A percentile compares a stretch with the other conserved stretches of the same genome.
Evolutionary conservation across 53 echinoderm and acorn worm species (phyloP).

Genomic region (Luidia sarsii): DNA sequence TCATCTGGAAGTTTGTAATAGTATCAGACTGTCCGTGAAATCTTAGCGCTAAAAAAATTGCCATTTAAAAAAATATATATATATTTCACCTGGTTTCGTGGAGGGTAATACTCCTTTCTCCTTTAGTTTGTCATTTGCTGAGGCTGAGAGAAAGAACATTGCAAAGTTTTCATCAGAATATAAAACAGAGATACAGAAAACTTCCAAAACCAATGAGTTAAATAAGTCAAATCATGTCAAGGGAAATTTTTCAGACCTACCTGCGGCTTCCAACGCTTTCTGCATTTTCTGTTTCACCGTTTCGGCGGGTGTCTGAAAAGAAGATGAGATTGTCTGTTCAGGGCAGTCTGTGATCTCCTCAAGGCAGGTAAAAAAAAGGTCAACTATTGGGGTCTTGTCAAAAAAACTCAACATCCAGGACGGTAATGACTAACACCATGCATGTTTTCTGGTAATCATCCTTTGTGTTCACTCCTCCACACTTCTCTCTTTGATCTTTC

Average conservation of each 20-base stretch:
- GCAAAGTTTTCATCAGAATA: background rate
- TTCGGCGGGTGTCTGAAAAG: conserved; percentile 68
- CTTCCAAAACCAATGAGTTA: background rate
- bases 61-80: too few species aligned
- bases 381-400: too few species aligned
- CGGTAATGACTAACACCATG: too few species aligned
- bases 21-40: too few species aligned
- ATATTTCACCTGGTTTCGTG: conserved; percentile 64
- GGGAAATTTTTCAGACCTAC: conserved; percentile 40
- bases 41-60: too few species aligned
- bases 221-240: background rate
- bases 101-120: conserved; percentile 76
- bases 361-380: background rate
- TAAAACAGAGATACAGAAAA: background rate
- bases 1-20: too few species aligned
- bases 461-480: too few species aligned
- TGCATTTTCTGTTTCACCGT: conserved; percentile 86
- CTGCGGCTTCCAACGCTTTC: conserved; percentile 93
- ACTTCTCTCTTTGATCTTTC: too few species aligned
- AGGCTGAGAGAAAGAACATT: conserved; percentile 48
- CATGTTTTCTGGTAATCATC: too few species aligned
- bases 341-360: too few species aligned
- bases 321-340: background rate
- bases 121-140: conserved; percentile 73
- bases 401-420: background rate